Conservation (phyloP, 2,888 invertebrate genomes). For the Erannis defoliaria region DNA sequence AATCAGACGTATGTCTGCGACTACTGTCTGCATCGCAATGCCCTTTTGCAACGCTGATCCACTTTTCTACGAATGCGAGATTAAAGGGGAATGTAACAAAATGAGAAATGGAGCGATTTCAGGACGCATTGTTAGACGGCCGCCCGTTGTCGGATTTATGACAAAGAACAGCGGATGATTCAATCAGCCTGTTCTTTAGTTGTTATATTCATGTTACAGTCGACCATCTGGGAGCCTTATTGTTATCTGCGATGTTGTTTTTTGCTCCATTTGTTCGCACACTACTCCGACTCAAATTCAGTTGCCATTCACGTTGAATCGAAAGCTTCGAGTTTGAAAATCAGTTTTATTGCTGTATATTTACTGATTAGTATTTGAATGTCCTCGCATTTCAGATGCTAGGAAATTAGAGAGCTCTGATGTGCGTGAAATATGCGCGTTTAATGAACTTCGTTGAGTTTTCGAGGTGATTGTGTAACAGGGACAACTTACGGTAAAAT, state of each 20-base stretch:
- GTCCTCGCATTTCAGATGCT: slow-evolving; percentile 12
- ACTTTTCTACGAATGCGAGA: slow-evolving; percentile 86
- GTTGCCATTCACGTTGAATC: slow-evolving; percentile 42
- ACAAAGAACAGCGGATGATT: slow-evolving; percentile 86
- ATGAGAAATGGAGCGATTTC: slow-evolving; percentile 87
- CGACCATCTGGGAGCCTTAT: slow-evolving; percentile 74
- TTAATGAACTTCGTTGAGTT: slow-evolving; percentile 45
- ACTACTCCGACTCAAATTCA: slow-evolving; percentile 40
- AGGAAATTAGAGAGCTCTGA: slow-evolving; percentile 25
- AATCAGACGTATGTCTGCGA: slow-evolving; percentile 75
- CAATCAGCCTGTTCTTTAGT: slow-evolving; percentile 85
- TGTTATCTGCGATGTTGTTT: slow-evolving; percentile 71
- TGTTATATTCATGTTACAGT: slow-evolving; percentile 83
- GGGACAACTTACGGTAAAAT: slow-evolving; percentile 75
- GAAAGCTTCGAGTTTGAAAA: slow-evolving; percentile 28
- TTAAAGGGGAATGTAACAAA: slow-evolving; percentile 86
- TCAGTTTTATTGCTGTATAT: background rate
- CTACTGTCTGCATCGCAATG: slow-evolving; percentile 79
- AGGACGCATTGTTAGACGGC: slow-evolving; percentile 84
- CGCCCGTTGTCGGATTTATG: slow-evolving; percentile 85
- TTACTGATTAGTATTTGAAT: background rate
- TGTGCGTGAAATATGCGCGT: slow-evolving; percentile 38
- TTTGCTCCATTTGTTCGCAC: slow-evolving; percentile 66
- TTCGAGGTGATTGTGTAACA: slow-evolving; percentile 62
- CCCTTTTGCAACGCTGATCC: slow-evolving; percentile 84